These are phyloP conservation scores for Adineta ricciae DNA, from an alignment of 2,888 invertebrate species.

Conservation along the genomic window DNA sequence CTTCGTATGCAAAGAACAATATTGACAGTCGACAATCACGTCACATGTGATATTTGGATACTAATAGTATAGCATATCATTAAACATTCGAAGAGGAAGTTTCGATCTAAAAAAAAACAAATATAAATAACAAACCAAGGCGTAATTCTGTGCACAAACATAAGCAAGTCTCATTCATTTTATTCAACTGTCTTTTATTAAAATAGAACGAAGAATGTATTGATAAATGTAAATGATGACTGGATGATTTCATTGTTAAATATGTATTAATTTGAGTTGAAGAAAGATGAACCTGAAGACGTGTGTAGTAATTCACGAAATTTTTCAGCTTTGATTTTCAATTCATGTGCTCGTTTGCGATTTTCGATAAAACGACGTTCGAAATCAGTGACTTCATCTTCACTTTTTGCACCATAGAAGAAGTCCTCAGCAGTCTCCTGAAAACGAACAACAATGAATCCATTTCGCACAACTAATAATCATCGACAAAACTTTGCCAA, in stretches of 20 bases:
- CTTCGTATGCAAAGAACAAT: too few relatives aligned
- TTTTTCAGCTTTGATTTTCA: slow-evolving; percentile 15
- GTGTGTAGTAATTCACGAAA: not conserved
- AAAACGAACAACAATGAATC: too few relatives aligned
- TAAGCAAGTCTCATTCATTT: too few relatives aligned
- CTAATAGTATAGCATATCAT: too few relatives aligned
- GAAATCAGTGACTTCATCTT: not conserved
- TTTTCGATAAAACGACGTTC: not conserved
- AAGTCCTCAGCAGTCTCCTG: too few relatives aligned
- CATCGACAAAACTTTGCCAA: not conserved
- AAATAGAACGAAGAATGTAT: not conserved
- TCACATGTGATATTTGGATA: too few relatives aligned
- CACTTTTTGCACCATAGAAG: not conserved
- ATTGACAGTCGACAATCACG: too few relatives aligned
- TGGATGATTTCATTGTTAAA: not conserved
- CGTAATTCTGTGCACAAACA: not conserved
- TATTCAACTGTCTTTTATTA: not conserved
- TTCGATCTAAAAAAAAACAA: not conserved
- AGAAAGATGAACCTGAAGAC: not conserved
- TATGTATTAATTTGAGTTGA: not conserved
- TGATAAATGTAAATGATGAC: not conserved
- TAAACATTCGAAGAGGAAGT: not conserved
- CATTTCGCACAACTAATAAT: too few relatives aligned
- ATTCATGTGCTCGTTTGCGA: slow-evolving; percentile 21
- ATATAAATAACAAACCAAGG: not conserved